Evolutionary conservation across 2,113 vertebrate species (phyloP).

Genomic region (Marcusenius ussheri): DNA sequence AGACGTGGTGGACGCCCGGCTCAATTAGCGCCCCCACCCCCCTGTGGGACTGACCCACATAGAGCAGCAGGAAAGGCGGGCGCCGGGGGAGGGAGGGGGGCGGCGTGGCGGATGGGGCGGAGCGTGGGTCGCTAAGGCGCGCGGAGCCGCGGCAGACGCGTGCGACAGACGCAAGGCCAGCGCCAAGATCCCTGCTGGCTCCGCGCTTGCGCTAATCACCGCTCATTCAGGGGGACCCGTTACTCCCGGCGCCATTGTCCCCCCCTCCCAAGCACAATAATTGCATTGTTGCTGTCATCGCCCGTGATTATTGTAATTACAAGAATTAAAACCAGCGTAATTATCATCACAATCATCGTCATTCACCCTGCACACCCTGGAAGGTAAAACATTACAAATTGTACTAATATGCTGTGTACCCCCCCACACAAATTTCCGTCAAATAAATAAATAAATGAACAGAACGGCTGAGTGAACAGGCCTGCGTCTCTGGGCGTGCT

Average conservation of each 20-base stretch:
- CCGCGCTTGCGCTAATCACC: neutral
- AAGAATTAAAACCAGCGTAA: constrained; percentile 3
- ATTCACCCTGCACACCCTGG: neutral
- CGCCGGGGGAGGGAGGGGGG: neutral
- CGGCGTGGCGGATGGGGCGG: neutral
- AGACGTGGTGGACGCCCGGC: neutral
- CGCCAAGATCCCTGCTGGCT: neutral
- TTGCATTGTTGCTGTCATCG: neutral
- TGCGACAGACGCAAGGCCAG: neutral
- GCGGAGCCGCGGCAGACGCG: neutral
- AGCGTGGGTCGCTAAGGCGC: neutral
- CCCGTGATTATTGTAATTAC: constrained; percentile 16
- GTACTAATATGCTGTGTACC: neutral
- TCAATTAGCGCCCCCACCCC: constrained; percentile 17
- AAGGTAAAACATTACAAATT: constrained; percentile 12
- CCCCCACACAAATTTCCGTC: neutral
- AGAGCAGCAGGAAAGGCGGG: neutral
- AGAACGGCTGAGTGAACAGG: constrained; percentile 4
- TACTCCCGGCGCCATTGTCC: neutral
- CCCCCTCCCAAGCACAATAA: neutral
- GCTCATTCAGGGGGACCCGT: neutral
- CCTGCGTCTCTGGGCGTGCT: constrained; percentile 6
- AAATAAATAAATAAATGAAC: neutral
- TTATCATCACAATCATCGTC: constrained; percentile 13
- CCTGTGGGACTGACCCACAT: constrained; percentile 21